Percentiles rank a stretch among this genome's conserved stretches.
These are phyloP conservation scores for Gonocerus acuteangulatus DNA, from an alignment of 2,888 invertebrate species.

Conservation along the genomic window DNA sequence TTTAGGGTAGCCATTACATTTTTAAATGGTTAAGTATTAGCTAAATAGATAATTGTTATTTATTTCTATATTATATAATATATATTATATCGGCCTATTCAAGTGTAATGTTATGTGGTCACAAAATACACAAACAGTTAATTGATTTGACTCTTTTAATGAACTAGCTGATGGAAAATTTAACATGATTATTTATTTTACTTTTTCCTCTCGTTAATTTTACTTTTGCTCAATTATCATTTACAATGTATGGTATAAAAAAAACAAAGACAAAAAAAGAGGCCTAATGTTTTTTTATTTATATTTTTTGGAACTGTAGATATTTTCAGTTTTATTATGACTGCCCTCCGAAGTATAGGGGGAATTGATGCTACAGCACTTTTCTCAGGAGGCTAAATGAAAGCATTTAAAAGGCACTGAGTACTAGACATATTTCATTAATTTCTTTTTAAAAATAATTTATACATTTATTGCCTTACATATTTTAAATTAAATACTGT, in stretches of 20 bases:
- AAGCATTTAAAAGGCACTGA: too few relatives aligned
- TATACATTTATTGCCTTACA: neutral
- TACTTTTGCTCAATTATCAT: conserved; percentile 7
- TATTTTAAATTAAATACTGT: neutral
- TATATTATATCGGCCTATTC: conserved; percentile 17
- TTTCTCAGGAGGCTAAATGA: too few relatives aligned
- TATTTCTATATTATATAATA: conserved; percentile 1
- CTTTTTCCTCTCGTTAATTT: neutral
- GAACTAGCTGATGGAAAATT: neutral
- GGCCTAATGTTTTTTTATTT: conserved; percentile 7
- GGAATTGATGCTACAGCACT: conserved; percentile 9
- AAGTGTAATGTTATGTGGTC: conserved; percentile 17
- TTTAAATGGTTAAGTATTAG: conserved; percentile 12
- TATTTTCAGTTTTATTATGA: neutral
- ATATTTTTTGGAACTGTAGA: neutral
- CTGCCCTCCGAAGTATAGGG: neutral
- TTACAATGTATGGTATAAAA: neutral
- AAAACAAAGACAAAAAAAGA: neutral
- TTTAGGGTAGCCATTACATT: conserved; percentile 6
- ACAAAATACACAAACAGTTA: conserved; percentile 7
- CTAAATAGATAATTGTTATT: conserved; percentile 3
- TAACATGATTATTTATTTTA: neutral
- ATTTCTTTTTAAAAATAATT: neutral
- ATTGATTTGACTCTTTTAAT: conserved; percentile 1
- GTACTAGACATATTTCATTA: too few relatives aligned